Evolutionary conservation across 2,797 vertebrate species (phyloP).

Genomic region (Falco naumanni): DNA sequence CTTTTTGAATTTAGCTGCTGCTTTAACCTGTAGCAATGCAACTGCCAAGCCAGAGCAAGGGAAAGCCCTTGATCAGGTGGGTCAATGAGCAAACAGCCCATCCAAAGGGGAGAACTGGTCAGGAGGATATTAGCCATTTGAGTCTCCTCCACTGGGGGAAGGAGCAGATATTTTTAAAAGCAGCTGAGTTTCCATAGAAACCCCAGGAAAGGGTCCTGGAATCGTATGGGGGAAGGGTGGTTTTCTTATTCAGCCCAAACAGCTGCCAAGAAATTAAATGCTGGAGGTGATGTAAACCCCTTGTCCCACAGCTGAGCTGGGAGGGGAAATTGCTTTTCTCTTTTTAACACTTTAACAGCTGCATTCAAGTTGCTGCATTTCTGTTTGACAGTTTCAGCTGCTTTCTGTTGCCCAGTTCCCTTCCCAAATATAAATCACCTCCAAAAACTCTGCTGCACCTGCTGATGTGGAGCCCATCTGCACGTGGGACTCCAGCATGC

Average conservation of each 20-base stretch:
- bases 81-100: background rate
- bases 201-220: background rate
- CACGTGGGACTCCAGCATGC: background rate
- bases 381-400: background rate
- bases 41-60: fast-evolving
- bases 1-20: background rate
- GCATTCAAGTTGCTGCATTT: background rate
- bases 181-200: slow-evolving; percentile 58
- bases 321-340: background rate
- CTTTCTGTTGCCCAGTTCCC: background rate
- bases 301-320: background rate
- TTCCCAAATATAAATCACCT: background rate
- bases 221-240: background rate
- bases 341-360: background rate
- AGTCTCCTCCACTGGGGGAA: background rate
- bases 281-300: background rate
- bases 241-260: background rate
- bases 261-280: background rate
- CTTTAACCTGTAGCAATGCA: background rate
- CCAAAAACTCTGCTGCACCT: background rate
- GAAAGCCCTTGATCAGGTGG: background rate
- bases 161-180: slow-evolving; percentile 12
- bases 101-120: background rate
- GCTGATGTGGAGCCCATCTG: background rate
- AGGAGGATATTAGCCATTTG: background rate